These are phyloP conservation scores for Ctenodactylus gundi DNA, from an alignment of 2,113 vertebrate genomes.

Conservation along the genomic window DNA sequence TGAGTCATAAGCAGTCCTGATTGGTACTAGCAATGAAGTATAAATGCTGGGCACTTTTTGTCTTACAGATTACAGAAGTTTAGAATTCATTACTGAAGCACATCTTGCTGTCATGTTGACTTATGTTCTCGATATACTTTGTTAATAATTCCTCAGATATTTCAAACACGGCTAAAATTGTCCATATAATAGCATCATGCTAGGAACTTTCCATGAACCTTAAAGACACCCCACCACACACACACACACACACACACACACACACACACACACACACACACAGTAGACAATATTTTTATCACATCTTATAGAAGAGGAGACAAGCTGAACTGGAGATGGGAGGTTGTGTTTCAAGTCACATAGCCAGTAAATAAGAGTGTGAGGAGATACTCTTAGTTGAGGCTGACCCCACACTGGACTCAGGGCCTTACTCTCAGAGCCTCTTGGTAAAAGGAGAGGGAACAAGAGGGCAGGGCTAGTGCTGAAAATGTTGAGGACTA, in stretches of 20 bases:
- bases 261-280: too few species aligned
- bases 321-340: too few species aligned
- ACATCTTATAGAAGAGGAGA: neutral
- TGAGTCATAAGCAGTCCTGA: neutral
- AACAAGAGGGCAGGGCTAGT: neutral
- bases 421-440: neutral
- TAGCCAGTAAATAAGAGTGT: too few species aligned
- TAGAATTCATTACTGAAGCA: constrained; percentile 1
- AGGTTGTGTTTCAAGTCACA: neutral
- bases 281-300: neutral
- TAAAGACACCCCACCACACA: too few species aligned
- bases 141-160: neutral
- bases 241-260: too few species aligned
- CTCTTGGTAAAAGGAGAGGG: neutral
- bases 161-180: neutral
- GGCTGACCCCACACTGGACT: neutral
- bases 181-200: neutral
- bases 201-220: neutral
- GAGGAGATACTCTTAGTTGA: rapidly evolving
- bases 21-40: neutral
- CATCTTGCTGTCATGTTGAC: neutral
- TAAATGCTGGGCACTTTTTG: neutral
- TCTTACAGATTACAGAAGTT: neutral
- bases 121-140: neutral
- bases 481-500: neutral